These are phyloP conservation scores for Macrosteles quadrilineatus DNA, from an alignment of 1,140 invertebrate genomes.

Conservation along the genomic window DNA sequence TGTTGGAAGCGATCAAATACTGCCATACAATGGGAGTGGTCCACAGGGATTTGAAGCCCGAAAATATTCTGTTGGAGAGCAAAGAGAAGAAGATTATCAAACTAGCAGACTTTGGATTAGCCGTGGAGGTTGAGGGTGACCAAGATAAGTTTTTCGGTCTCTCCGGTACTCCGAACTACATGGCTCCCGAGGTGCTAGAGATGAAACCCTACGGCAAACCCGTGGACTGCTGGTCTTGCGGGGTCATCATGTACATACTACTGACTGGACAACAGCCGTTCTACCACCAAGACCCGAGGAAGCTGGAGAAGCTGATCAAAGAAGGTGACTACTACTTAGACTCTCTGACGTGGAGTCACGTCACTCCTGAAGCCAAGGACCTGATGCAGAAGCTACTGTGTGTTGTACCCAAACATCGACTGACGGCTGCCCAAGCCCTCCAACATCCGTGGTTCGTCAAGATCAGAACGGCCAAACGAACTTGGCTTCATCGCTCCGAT, in stretches of 20 bases:
- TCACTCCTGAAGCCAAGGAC: neutral
- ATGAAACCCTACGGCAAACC: slow-evolving; percentile 1
- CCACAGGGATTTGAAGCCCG: slow-evolving; percentile 16
- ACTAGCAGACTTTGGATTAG: neutral
- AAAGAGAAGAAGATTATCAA: slow-evolving; percentile 40
- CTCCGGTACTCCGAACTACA: neutral
- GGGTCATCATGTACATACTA: neutral
- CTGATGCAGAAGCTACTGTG: neutral
- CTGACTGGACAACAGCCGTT: neutral
- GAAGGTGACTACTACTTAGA: neutral
- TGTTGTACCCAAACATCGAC: neutral
- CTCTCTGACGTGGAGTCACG: neutral
- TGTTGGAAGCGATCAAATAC: neutral
- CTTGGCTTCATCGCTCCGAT: neutral
- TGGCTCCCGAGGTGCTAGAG: neutral
- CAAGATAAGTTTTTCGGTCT: neutral
- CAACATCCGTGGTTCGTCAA: neutral
- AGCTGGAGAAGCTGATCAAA: neutral
- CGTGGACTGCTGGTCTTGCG: neutral
- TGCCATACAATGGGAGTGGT: neutral
- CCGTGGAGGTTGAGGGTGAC: slow-evolving; percentile 39
- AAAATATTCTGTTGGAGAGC: neutral
- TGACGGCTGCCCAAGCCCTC: neutral
- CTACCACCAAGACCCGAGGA: neutral
- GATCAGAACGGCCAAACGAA: neutral